A percentile compares a stretch with the other conserved stretches of the same genome.
phyloP scores from a whole-genome alignment of 2,113 vertebrate species.

The Myodes glareolus region DNA sequence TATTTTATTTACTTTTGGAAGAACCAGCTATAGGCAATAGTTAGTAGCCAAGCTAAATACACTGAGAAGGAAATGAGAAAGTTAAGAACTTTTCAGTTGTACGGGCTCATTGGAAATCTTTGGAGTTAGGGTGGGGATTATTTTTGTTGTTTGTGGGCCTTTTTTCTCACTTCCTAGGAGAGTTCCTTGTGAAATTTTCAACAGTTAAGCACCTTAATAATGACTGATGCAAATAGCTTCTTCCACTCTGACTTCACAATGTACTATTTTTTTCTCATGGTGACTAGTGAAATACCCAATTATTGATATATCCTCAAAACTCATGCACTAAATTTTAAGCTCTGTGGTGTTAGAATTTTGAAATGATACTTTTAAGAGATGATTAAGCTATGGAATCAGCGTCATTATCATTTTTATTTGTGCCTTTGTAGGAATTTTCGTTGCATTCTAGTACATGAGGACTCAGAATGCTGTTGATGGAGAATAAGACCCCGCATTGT shows the following conservation, averaged over 20 bases:
- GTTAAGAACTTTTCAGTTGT: neutral
- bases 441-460: neutral
- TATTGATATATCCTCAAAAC: neutral
- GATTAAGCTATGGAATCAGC: neutral
- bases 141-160: neutral
- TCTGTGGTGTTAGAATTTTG: neutral
- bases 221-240: neutral
- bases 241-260: neutral
- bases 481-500: neutral
- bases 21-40: neutral
- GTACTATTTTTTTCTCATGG: neutral
- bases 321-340: neutral
- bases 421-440: neutral
- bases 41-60: rapidly evolving
- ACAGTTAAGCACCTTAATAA: neutral
- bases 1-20: neutral
- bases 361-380: too few relatives aligned
- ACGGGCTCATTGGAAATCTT: neutral
- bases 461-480: neutral
- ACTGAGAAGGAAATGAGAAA: neutral
- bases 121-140: neutral
- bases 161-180: neutral
- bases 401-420: neutral
- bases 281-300: neutral
- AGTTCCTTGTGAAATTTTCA: neutral